Base-by-base conservation (phyloP, 2,888 invertebrate species). In the Noctua pronuba region DNA sequence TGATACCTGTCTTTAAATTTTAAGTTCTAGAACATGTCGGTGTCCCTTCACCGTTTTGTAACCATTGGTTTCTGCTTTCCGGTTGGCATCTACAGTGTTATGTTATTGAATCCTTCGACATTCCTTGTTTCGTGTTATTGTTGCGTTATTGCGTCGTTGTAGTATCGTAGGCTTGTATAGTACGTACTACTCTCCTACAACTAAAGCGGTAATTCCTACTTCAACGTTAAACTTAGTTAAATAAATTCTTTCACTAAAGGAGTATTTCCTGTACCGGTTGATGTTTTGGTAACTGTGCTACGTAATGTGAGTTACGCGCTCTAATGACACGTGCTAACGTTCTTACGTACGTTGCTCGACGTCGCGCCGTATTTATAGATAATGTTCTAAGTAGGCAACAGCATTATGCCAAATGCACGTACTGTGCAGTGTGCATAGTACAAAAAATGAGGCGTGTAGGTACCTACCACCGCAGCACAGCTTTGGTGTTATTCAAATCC, bases 401-500 rank as follows among this genome's bases (percentile, higher is more conserved):
- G 60, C 35, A 52, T 78, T 71, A 71, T 28, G 28, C 28, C 35
- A 72, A 80, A 80, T 35, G 62, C 77, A 78, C 72, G 62, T n/a
- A n/a, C n/a, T n/a, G n/a, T 71, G 72, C 35, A 71, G 16, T 24
- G 13, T 35, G 28, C 35, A 28, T 41, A 21, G 49, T n/a, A n/a
- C 31, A 31, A 68, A 31, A 16, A 7, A 46, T 68, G 31, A 31
- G 24, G 11, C 28, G 28, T 16, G 58, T 58, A 58, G 16, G 16
- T 28, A 58, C 58, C 16, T 28, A 58, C 58, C 16, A 28, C 16
- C 24, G 58, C 2, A 16, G 16, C 28, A 28, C 28, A 16, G 11
- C 16, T 68, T 67, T 31, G 46, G 58, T 60, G 24, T 24, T 49
- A 41, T 68, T n/a, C 5, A 60, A 65, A 78, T 28, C 55, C 6